Conservation (phyloP, 2,888 invertebrate species). For the Dermolepida albohirtum region DNA sequence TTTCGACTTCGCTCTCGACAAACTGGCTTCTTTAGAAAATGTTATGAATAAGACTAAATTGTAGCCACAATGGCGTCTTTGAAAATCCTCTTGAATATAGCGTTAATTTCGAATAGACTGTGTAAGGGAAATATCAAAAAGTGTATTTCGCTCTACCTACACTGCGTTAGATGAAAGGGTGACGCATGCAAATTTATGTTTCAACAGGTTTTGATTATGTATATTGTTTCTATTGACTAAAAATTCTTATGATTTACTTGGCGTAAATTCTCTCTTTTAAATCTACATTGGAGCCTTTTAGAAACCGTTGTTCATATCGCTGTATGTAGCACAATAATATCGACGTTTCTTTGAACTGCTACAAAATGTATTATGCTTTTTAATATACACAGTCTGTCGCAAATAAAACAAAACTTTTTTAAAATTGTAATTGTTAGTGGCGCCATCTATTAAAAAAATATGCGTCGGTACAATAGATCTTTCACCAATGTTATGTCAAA, state of each 20-base stretch:
- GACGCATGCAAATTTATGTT: conserved; percentile 60
- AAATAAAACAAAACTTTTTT: too few relatives aligned
- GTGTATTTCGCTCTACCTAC: conserved; percentile 54
- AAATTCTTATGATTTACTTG: conserved; percentile 38
- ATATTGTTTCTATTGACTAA: conserved; percentile 51
- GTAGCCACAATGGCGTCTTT: conserved; percentile 73
- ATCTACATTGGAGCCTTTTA: background rate
- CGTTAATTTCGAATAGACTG: conserved; percentile 68
- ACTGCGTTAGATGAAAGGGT: conserved; percentile 44
- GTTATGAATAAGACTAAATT: conserved; percentile 73
- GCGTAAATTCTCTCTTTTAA: conserved; percentile 32
- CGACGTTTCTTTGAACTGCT: too few relatives aligned
- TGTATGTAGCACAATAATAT: background rate
- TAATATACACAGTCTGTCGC: too few relatives aligned
- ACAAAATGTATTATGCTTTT: too few relatives aligned
- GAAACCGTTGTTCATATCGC: background rate
- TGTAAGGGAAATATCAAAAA: conserved; percentile 60
- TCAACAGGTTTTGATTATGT: conserved; percentile 61
- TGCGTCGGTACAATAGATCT: too few relatives aligned
- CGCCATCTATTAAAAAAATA: too few relatives aligned
- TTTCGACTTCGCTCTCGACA: conserved; percentile 60
- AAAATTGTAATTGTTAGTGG: too few relatives aligned
- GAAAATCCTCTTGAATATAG: conserved; percentile 71
- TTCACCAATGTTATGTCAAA: too few relatives aligned
- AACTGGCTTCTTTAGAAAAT: conserved; percentile 66